Percentiles rank a stretch among this genome's conserved stretches.
Evolutionary conservation across 2,888 invertebrate species (phyloP).

Genomic region (Idaea biselata): DNA sequence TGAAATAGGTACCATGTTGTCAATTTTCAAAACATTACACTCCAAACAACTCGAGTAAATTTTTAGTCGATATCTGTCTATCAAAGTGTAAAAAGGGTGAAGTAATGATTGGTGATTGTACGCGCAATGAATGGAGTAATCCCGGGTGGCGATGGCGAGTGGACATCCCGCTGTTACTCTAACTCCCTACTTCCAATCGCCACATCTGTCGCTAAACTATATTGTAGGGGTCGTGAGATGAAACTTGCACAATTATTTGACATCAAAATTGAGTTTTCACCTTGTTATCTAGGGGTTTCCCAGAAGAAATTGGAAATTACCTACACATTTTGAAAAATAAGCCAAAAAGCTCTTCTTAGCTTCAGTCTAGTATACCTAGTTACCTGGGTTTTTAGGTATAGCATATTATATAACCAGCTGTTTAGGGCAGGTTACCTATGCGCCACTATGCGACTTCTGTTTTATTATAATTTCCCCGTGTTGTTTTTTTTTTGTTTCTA

Average conservation of each 20-base stretch:
- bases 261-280: neutral
- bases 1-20: neutral
- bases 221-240: conserved; percentile 8
- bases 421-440: no score
- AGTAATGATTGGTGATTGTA: conserved; percentile 27
- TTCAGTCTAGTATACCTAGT: no score
- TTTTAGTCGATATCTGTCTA: conserved; percentile 25
- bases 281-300: neutral
- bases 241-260: neutral
- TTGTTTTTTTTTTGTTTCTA: no score
- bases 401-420: no score
- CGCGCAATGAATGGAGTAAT: conserved; percentile 24
- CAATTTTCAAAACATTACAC: neutral
- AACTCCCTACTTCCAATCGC: conserved; percentile 27
- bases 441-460: no score
- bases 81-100: conserved; percentile 25
- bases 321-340: neutral
- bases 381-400: no score
- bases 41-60: neutral
- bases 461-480: no score
- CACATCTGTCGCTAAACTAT: conserved; percentile 32
- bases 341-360: no score
- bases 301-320: neutral
- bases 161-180: conserved; percentile 41
- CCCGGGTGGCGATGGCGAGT: conserved; percentile 15